Conservation (phyloP, 2,113 vertebrate species). For the Hippotragus niger region DNA sequence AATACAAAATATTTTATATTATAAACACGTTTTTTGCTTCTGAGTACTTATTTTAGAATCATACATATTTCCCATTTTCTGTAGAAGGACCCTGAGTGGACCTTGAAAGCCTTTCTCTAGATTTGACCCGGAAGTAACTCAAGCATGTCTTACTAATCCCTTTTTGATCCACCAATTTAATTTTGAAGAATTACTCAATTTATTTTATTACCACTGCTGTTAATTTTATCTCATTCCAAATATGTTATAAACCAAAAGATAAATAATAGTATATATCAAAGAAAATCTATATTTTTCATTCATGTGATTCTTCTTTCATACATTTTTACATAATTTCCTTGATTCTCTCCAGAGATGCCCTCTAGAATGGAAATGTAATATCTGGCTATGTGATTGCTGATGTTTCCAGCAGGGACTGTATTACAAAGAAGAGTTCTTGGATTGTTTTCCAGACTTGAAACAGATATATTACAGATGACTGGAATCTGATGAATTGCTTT, state of each 20-base stretch:
- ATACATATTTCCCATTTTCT: conserved; percentile 12
- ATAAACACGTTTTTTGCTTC: conserved; percentile 6
- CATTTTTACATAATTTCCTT: neutral
- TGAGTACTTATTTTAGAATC: conserved; percentile 17
- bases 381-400: neutral
- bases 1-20: conserved; percentile 24
- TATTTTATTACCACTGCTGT: neutral
- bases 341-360: neutral
- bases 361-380: neutral
- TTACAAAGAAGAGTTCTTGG: neutral
- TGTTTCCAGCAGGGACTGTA: neutral
- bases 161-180: neutral
- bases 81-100: neutral
- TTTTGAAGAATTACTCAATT: neutral
- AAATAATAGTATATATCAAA: neutral
- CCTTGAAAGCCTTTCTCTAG: neutral
- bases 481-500: neutral
- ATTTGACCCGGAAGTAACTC: neutral
- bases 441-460: neutral
- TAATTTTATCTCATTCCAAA: neutral
- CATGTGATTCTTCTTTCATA: neutral
- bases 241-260: neutral
- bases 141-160: neutral
- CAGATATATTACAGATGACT: neutral
- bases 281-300: neutral